Base-by-base conservation (phyloP, 1,140 invertebrate genomes). In the Sarcophaga peregrina region DNA sequence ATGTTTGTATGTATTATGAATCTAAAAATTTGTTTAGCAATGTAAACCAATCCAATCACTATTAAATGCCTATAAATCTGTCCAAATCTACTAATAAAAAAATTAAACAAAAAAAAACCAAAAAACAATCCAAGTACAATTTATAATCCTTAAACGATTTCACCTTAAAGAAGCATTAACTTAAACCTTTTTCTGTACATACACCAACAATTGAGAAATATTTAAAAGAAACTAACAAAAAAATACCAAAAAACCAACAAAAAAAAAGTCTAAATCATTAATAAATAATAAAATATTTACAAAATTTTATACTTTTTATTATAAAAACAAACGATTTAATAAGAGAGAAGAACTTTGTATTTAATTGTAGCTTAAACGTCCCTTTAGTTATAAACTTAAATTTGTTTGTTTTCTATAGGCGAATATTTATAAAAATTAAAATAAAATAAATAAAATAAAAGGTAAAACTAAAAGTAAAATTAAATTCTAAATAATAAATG, bases 271-370 rank as follows among this genome's bases (percentile, higher is more conserved):
- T 37, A 37, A 37, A 37, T 37, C 25, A 37, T 2, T 37, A 37
- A 37, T 37, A 37, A 37, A 37, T 37, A 37, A 37, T 37, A 37
- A 37, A 58, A 68, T 68, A 68, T 68, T 68, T 68, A 68, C 62
- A 68, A 25, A n/a, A 20, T 68, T 68, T 68, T 68, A 68, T 68
- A 68, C 62, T 68, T 68, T 68, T 68, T 68, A 68, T 68, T 68
- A 68, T 62, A 25, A 68, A 6, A 68, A 37, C 25, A 37, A 37
- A 37, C 25, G 25, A 68, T 68, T 17, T 5, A 58, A 54, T 20
- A 68, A 8, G n/a, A 68, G 8, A 25, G 10, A 68, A 25, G 20
- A 20, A 68, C 62, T 68, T 68, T 68, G 8, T 68, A 68, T 20
- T 58, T 68, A 37, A 37, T 37, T 37, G 25, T 37, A 68, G 62